phyloP scores from a whole-genome alignment of 2,888 invertebrate genomes.

The Patella depressa region DNA sequence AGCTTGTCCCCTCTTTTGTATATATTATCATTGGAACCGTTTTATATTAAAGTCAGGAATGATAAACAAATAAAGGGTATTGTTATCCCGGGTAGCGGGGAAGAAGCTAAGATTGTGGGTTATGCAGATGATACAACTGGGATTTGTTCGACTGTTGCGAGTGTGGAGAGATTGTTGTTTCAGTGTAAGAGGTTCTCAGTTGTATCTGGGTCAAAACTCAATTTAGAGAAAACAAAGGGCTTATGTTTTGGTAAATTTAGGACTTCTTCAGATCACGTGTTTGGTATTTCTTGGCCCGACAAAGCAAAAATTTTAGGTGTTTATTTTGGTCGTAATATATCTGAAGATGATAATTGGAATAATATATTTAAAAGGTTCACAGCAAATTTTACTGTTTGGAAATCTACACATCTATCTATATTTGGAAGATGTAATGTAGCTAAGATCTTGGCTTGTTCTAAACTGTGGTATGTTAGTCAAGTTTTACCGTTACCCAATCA shows the following conservation, averaged over 20 bases:
- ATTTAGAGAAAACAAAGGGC: slow-evolving; percentile 18
- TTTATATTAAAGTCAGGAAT: background rate
- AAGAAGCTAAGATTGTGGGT: slow-evolving; percentile 7
- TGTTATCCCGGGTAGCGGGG: background rate
- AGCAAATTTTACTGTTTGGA: slow-evolving; percentile 25
- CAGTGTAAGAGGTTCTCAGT: background rate
- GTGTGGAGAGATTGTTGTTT: slow-evolving; percentile 5
- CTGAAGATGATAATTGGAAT: slow-evolving; percentile 31
- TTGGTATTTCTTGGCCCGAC: slow-evolving; percentile 2
- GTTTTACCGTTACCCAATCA: background rate
- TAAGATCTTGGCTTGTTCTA: slow-evolving; percentile 6
- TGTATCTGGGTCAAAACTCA: slow-evolving; percentile 21
- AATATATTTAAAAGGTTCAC: slow-evolving; percentile 30
- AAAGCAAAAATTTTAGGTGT: background rate
- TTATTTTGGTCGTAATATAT: slow-evolving; percentile 29
- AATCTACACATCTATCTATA: background rate
- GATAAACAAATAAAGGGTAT: background rate
- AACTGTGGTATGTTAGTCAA: background rate
- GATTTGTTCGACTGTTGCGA: background rate
- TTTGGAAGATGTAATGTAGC: slow-evolving; percentile 8
- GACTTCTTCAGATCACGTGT: background rate
- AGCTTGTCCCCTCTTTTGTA: background rate
- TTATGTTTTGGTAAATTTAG: background rate
- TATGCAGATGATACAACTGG: slow-evolving; percentile 6
- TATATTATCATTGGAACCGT: background rate